Conservation (phyloP, 53 echinoderm and acorn worm species). For the Apostichopus leukothele region DNA sequence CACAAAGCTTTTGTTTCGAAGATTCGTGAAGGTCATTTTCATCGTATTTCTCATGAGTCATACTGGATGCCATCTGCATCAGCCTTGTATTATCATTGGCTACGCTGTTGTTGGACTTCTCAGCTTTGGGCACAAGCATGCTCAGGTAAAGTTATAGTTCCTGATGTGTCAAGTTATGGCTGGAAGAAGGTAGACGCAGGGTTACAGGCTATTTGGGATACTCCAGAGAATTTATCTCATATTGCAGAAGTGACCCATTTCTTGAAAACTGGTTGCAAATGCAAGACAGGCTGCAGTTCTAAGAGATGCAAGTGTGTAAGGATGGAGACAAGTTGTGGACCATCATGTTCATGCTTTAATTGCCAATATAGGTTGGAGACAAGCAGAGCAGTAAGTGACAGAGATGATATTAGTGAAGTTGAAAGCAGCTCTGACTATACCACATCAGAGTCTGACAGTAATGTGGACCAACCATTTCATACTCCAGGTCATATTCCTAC, state of each 20-base stretch:
- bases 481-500: neutral
- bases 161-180: slow-evolving; percentile 35
- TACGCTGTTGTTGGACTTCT: slow-evolving; percentile 48
- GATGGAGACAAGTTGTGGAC: neutral
- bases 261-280: no score
- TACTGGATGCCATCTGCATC: slow-evolving; percentile 58
- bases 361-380: neutral
- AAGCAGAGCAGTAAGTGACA: neutral
- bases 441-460: neutral
- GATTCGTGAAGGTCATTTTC: slow-evolving; percentile 50
- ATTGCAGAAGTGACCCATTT: neutral
- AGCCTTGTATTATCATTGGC: slow-evolving; percentile 44
- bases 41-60: slow-evolving; percentile 49
- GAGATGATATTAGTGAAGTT: no score
- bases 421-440: no score
- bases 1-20: slow-evolving; percentile 35
- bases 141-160: slow-evolving; percentile 21
- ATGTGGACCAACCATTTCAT: slow-evolving; percentile 46
- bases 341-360: slow-evolving; percentile 14
- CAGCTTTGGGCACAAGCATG: slow-evolving; percentile 53
- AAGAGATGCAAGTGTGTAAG: neutral
- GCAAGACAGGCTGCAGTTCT: neutral
- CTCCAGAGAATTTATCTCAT: neutral
- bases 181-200: slow-evolving; percentile 2
- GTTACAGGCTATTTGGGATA: slow-evolving; percentile 27